Evolutionary conservation across 1,140 invertebrate genomes (phyloP).

Genomic region (Drosophila seguyi): DNA sequence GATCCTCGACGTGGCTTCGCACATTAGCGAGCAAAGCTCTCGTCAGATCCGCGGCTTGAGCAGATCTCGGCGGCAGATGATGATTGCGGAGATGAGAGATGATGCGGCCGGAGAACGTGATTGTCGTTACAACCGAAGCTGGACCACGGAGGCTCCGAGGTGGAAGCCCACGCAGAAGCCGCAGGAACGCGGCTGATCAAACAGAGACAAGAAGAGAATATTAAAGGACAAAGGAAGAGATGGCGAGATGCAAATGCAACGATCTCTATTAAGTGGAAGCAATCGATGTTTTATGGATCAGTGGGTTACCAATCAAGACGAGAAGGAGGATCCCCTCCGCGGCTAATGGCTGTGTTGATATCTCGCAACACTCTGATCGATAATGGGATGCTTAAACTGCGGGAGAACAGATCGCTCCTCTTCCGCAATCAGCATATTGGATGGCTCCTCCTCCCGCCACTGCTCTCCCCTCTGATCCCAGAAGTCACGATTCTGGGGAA

Average conservation of each 20-base stretch:
- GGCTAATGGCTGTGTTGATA: slow-evolving; percentile 6
- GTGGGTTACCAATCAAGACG: slow-evolving; percentile 30
- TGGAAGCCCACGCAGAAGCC: slow-evolving; percentile 50
- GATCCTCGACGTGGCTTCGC: slow-evolving; percentile 42
- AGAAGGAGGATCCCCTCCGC: not conserved
- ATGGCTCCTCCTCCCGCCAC: not conserved
- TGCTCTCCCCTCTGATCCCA: slow-evolving; percentile 14
- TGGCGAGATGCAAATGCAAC: slow-evolving; percentile 19
- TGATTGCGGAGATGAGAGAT: slow-evolving; percentile 62
- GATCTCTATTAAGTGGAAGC: slow-evolving; percentile 17
- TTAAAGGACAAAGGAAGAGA: slow-evolving; percentile 35
- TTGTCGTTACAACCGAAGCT: slow-evolving; percentile 55
- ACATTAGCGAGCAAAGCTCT: slow-evolving; percentile 61
- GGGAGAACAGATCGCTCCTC: slow-evolving; percentile 1
- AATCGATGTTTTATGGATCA: slow-evolving; percentile 48
- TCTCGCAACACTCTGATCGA: not conserved
- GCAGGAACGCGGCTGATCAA: slow-evolving; percentile 41
- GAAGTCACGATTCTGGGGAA: slow-evolving; percentile 26
- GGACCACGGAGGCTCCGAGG: not conserved
- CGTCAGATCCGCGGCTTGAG: slow-evolving; percentile 28
- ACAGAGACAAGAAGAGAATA: slow-evolving; percentile 14
- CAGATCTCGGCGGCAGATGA: slow-evolving; percentile 58
- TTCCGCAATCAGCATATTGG: slow-evolving; percentile 17
- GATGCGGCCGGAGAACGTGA: slow-evolving; percentile 52
- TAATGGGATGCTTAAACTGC: slow-evolving; percentile 1